These are phyloP conservation scores for Drosophila ananassae DNA, from an alignment of 1,140 invertebrate species.

Conservation along the genomic window DNA sequence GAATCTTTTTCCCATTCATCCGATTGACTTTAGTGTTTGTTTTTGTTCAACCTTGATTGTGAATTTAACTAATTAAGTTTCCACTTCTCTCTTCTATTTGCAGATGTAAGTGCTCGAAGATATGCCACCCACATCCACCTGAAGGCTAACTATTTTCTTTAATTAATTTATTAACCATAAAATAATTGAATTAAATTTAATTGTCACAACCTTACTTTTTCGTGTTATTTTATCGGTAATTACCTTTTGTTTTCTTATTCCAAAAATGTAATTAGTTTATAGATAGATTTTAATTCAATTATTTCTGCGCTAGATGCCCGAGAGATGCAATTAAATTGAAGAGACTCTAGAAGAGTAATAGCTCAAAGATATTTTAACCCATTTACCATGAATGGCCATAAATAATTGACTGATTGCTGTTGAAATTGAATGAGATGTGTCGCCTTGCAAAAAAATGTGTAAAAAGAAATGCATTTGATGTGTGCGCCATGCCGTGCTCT, in stretches of 20 bases:
- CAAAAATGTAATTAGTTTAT: background rate
- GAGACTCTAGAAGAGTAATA: slow-evolving; percentile 29
- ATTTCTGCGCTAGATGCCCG: background rate
- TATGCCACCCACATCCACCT: no score
- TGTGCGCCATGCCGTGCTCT: slow-evolving; percentile 68
- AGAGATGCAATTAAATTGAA: slow-evolving; percentile 21
- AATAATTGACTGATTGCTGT: slow-evolving; percentile 68
- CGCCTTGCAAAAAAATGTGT: slow-evolving; percentile 8
- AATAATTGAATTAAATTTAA: slow-evolving; percentile 29
- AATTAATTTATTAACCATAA: slow-evolving; percentile 32
- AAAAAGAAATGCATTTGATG: slow-evolving; percentile 24
- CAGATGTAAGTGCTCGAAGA: slow-evolving; percentile 69
- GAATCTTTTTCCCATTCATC: no score
- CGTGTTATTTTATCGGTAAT: slow-evolving; percentile 5
- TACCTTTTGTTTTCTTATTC: background rate
- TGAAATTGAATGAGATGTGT: slow-evolving; percentile 53
- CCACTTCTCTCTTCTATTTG: slow-evolving; percentile 64
- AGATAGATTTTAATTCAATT: background rate
- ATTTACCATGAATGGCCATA: slow-evolving; percentile 70
- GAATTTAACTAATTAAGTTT: slow-evolving; percentile 78
- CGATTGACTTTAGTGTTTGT: slow-evolving; percentile 28
- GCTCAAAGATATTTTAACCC: slow-evolving; percentile 58
- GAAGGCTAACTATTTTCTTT: slow-evolving; percentile 8
- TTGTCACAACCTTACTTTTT: slow-evolving; percentile 10
- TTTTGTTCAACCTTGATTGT: slow-evolving; percentile 58